phyloP scores from a whole-genome alignment of 2,888 invertebrate genomes.

The Pimpla rufipes region DNA sequence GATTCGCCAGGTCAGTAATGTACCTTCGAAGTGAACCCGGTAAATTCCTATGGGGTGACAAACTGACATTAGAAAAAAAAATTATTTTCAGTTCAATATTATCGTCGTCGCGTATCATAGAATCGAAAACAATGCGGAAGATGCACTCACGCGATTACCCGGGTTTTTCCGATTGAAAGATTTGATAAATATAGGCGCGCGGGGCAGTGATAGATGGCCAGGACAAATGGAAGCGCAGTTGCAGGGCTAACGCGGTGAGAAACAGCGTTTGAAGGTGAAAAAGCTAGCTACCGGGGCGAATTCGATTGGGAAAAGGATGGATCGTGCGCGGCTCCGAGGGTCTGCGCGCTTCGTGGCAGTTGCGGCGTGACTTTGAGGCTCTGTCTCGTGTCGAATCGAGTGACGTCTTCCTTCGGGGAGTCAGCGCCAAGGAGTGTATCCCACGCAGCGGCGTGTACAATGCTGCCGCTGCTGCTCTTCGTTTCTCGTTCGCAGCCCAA shows the following conservation, averaged over 20 bases:
- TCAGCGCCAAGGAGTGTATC: slow-evolving; percentile 45
- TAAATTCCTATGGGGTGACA: too few species aligned
- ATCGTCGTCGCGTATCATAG: not conserved
- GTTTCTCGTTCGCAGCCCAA: slow-evolving; percentile 71
- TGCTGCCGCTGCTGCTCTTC: slow-evolving; percentile 62
- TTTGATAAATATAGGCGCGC: not conserved
- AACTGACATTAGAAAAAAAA: not conserved
- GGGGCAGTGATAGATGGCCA: not conserved
- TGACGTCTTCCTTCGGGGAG: slow-evolving; percentile 65
- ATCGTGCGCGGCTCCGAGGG: slow-evolving; percentile 25
- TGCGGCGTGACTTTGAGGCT: slow-evolving; percentile 66
- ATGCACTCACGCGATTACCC: not conserved
- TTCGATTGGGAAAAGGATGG: slow-evolving; percentile 55
- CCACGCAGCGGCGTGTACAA: slow-evolving; percentile 60
- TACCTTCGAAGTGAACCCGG: too few species aligned
- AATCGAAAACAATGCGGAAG: not conserved
- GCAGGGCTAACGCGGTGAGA: slow-evolving; percentile 12
- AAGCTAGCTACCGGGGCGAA: slow-evolving; percentile 42
- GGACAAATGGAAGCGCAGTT: slow-evolving; percentile 14
- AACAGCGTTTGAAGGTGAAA: slow-evolving; percentile 49
- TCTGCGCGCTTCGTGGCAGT: slow-evolving; percentile 43
- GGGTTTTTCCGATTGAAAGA: not conserved
- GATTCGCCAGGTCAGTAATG: too few species aligned
- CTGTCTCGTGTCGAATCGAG: slow-evolving; percentile 67
- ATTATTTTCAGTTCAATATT: not conserved